A percentile compares a stretch with the other conserved stretches of the same genome.
phyloP scores from a whole-genome alignment of 2,888 invertebrate genomes.

The Cryptocheilus praepositus region DNA sequence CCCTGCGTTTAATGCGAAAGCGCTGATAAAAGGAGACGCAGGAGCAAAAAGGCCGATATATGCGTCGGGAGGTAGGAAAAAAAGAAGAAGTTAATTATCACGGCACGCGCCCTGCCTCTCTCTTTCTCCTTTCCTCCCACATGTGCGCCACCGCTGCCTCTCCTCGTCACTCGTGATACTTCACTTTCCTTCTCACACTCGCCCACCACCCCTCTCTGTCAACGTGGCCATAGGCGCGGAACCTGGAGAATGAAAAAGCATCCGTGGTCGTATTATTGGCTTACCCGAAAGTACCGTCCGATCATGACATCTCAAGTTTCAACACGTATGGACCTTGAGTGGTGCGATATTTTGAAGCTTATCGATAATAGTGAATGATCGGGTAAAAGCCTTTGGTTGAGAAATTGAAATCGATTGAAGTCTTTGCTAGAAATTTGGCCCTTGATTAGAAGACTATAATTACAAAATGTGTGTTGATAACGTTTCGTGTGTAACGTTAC shows the following conservation, averaged over 20 bases:
- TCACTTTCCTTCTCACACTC: conserved; percentile 37
- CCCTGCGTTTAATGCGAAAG: conserved; percentile 38
- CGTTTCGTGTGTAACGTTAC: too few species aligned
- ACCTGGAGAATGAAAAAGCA: neutral
- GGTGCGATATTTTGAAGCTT: too few species aligned
- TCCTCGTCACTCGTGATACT: conserved; percentile 21
- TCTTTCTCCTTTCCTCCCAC: conserved; percentile 22
- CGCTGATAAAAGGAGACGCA: conserved; percentile 35
- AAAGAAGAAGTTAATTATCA: conserved; percentile 64
- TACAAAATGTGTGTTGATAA: too few species aligned
- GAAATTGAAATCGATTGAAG: too few species aligned
- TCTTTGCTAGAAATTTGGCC: too few species aligned
- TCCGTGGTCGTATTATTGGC: too few species aligned
- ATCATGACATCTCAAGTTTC: too few species aligned
- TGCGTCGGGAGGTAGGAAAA: conserved; percentile 25
- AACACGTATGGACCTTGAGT: too few species aligned
- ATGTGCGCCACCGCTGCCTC: neutral
- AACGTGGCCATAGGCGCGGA: conserved; percentile 1
- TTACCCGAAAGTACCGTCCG: too few species aligned
- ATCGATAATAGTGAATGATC: too few species aligned
- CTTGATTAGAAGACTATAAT: too few species aligned
- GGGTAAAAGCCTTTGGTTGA: too few species aligned
- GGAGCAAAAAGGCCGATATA: conserved; percentile 30
- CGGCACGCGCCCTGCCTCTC: conserved; percentile 62
- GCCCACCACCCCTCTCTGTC: conserved; percentile 25